These are phyloP conservation scores for Trigoniulus corallinus DNA, from an alignment of 1,140 invertebrate species.

Conservation along the genomic window DNA sequence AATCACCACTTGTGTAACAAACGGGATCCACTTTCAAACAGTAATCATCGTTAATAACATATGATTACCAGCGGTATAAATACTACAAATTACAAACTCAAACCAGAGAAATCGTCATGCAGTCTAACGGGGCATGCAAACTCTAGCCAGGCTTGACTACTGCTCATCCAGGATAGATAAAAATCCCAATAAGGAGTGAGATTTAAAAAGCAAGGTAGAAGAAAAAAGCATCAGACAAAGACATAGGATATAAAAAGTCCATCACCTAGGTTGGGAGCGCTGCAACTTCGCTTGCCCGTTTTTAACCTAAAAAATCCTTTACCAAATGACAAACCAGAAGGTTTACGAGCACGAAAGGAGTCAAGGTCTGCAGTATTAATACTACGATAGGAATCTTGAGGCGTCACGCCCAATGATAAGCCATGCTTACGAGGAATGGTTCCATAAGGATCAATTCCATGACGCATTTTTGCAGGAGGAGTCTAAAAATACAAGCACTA, in stretches of 20 bases:
- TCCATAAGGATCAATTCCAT: conserved; percentile 48
- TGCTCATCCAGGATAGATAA: too few species aligned
- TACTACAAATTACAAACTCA: too few species aligned
- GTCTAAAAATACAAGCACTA: conserved; percentile 40
- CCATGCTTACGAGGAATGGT: conserved; percentile 51
- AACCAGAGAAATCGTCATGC: too few species aligned
- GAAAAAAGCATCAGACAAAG: conserved; percentile 5
- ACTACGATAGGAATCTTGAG: conserved; percentile 11
- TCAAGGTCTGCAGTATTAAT: conserved; percentile 5
- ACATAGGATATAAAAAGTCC: conserved; percentile 13
- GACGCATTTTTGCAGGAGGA: conserved; percentile 45
- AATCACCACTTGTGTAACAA: too few species aligned
- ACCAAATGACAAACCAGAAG: conserved; percentile 36
- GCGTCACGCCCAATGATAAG: conserved; percentile 6
- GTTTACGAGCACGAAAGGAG: not conserved
- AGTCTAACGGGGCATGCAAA: too few species aligned
- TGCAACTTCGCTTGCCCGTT: conserved; percentile 49
- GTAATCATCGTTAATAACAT: too few species aligned
- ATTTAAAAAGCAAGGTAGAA: too few species aligned
- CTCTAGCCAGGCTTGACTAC: too few species aligned
- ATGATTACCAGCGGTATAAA: too few species aligned
- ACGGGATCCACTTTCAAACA: too few species aligned
- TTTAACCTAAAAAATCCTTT: conserved; percentile 42
- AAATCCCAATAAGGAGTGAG: too few species aligned
- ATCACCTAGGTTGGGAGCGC: conserved; percentile 78